These are phyloP conservation scores for Catotricha subobsoleta DNA, from an alignment of 2,888 invertebrate genomes.

Conservation along the genomic window DNA sequence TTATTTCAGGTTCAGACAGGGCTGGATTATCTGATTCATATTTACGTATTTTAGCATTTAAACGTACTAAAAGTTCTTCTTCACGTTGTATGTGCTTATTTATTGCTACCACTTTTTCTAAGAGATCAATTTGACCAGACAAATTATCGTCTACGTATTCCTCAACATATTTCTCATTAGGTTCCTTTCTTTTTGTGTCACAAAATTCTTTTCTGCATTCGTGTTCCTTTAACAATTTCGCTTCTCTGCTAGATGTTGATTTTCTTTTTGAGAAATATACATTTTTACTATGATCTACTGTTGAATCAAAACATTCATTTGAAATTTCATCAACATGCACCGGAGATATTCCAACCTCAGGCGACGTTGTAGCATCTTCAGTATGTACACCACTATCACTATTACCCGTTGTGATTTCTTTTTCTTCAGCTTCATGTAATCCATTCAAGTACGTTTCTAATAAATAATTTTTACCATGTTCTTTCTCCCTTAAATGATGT, in stretches of 20 bases:
- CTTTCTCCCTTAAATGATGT: conserved; percentile 51
- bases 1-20: conserved; percentile 29
- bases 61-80: conserved; percentile 49
- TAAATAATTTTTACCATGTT: conserved; percentile 62
- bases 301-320: neutral
- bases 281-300: too few relatives aligned
- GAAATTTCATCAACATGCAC: conserved; percentile 10
- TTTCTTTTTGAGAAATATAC: too few relatives aligned
- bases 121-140: conserved; percentile 45
- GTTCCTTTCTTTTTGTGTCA: conserved; percentile 7
- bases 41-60: conserved; percentile 44
- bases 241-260: conserved; percentile 34
- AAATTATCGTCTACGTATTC: conserved; percentile 37
- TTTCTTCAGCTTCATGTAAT: conserved; percentile 32
- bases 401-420: conserved; percentile 30
- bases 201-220: conserved; percentile 34
- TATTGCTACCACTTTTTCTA: conserved; percentile 52
- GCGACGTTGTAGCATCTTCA: conserved; percentile 35
- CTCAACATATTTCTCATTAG: conserved; percentile 12
- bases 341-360: conserved; percentile 18
- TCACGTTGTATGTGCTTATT: conserved; percentile 56
- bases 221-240: conserved; percentile 36
- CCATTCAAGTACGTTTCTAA: conserved; percentile 55
- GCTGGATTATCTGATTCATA: conserved; percentile 33
- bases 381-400: conserved; percentile 52